Evolutionary conservation across 2,797 vertebrate species (phyloP).

Genomic region (Eospalax fontanierii): DNA sequence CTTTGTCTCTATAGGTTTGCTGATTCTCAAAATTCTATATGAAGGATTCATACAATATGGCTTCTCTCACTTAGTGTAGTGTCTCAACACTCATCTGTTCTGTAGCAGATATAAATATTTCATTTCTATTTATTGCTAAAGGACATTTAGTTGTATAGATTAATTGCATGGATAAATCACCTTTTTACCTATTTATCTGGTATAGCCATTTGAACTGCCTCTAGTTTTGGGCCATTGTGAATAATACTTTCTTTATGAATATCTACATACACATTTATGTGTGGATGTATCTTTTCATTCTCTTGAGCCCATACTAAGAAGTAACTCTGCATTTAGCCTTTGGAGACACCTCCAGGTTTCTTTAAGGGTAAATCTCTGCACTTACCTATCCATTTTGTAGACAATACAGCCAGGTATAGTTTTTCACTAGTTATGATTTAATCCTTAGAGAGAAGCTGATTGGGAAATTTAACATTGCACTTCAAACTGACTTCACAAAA

Average conservation of each 20-base stretch:
- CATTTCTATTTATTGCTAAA: neutral
- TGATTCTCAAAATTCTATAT: constrained; percentile 1
- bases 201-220: neutral
- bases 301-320: neutral
- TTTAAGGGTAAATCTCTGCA: constrained; percentile 32
- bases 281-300: constrained; percentile 37
- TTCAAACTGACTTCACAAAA: constrained; percentile 17
- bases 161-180: neutral
- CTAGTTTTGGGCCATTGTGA: neutral
- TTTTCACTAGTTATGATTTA: constrained; percentile 29
- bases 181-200: neutral
- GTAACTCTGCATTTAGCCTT: neutral
- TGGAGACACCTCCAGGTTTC: neutral
- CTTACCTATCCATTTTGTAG: neutral
- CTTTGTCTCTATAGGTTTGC: neutral
- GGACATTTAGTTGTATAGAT: neutral
- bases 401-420: neutral
- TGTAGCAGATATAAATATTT: neutral
- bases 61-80: neutral
- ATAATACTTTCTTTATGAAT: neutral
- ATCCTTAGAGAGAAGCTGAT: constrained; percentile 34
- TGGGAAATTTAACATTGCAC: neutral
- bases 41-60: neutral
- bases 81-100: neutral
- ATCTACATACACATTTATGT: neutral